Evolutionary conservation across 2,797 vertebrate species (phyloP).

Genomic region (Aulostomus chinensis): DNA sequence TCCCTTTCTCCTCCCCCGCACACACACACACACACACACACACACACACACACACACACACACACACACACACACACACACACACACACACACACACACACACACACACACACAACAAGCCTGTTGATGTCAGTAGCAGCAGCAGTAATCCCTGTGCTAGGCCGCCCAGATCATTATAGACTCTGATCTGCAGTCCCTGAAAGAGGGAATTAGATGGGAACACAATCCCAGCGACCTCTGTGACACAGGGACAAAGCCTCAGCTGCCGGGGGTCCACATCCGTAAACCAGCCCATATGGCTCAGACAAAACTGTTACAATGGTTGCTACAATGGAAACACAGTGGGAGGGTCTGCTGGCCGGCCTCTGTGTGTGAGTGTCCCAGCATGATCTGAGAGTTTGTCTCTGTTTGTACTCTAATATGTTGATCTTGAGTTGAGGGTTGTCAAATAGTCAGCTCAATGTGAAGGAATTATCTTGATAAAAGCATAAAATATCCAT

Average conservation of each 20-base stretch:
- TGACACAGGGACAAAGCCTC: slow-evolving; percentile 84
- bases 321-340: slow-evolving; percentile 76
- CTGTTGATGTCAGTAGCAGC: slow-evolving; percentile 71
- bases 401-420: slow-evolving; percentile 48
- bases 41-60: slow-evolving; percentile 17
- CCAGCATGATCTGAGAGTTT: slow-evolving; percentile 40
- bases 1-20: slow-evolving; percentile 14
- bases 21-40: slow-evolving; percentile 16
- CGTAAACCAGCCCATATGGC: slow-evolving; percentile 84
- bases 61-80: slow-evolving; percentile 17
- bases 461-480: no score
- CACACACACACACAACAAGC: slow-evolving; percentile 24
- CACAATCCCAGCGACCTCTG: slow-evolving; percentile 86
- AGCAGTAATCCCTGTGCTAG: slow-evolving; percentile 75
- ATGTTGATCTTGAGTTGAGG: no score
- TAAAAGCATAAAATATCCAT: no score
- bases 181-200: slow-evolving; percentile 85
- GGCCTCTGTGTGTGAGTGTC: slow-evolving; percentile 34
- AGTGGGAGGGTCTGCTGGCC: slow-evolving; percentile 70
- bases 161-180: slow-evolving; percentile 83
- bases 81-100: slow-evolving; percentile 16
- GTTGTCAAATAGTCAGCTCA: no score
- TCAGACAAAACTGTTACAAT: slow-evolving; percentile 83
- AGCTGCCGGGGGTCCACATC: slow-evolving; percentile 83
- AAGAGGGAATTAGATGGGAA: slow-evolving; percentile 89